These are phyloP conservation scores for Acanthiza pusilla DNA, from an alignment of 2,797 vertebrate genomes.

Conservation along the genomic window DNA sequence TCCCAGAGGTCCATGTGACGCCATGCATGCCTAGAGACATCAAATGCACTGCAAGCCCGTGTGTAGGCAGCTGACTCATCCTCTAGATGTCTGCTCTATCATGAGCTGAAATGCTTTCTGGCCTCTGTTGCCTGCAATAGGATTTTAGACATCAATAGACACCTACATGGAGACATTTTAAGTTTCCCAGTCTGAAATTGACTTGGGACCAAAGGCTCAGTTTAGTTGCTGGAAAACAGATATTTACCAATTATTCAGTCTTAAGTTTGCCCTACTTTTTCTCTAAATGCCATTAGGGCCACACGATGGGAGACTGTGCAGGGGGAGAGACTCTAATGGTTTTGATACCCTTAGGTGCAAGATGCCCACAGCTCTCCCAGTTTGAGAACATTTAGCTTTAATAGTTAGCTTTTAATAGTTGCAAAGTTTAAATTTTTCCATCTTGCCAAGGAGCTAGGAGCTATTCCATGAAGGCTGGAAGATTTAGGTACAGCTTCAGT, in stretches of 20 bases:
- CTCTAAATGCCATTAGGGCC: background rate
- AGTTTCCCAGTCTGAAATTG: background rate
- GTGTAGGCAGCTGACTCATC: background rate
- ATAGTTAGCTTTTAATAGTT: background rate
- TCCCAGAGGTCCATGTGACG: background rate
- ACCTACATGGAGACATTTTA: background rate
- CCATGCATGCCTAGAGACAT: background rate
- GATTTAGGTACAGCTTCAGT: background rate
- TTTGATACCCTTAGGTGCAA: background rate
- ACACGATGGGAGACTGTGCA: background rate
- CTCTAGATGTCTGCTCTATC: background rate
- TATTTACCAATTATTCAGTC: background rate
- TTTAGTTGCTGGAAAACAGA: background rate
- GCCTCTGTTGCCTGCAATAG: background rate
- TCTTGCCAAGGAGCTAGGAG: background rate
- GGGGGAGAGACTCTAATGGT: background rate
- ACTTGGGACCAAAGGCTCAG: background rate
- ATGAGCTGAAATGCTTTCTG: background rate
- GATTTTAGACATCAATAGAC: background rate
- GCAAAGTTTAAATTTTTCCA: background rate
- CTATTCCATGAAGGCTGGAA: background rate
- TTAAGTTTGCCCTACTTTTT: background rate
- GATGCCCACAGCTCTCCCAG: background rate
- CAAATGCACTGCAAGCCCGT: background rate
- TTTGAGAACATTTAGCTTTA: background rate